phyloP scores from a whole-genome alignment of 2,888 invertebrate species.

The Bombyx huttoni region DNA sequence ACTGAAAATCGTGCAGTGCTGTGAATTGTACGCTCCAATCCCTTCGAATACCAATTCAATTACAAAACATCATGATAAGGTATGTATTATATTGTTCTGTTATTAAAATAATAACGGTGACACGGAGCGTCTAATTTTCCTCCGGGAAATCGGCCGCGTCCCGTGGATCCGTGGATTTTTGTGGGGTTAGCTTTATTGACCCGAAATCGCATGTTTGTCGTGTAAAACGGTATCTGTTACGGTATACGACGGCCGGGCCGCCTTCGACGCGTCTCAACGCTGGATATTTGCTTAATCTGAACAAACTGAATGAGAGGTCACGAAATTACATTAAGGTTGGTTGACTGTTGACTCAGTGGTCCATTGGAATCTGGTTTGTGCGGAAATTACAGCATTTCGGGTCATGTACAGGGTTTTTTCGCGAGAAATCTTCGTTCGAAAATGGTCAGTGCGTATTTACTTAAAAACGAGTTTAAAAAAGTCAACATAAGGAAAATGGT shows the following conservation, averaged over 20 bases:
- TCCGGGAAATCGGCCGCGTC: not conserved
- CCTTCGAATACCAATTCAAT: conserved; percentile 3
- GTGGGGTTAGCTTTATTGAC: not conserved
- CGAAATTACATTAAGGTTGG: conserved; percentile 20
- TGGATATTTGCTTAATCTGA: conserved; percentile 3
- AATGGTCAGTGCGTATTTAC: not conserved
- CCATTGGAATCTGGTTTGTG: conserved; percentile 6
- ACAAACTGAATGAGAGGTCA: conserved; percentile 18
- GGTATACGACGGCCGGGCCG: not conserved
- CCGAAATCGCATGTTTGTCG: not conserved
- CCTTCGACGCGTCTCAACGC: not conserved
- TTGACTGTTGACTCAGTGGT: conserved; percentile 26
- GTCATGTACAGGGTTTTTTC: not conserved
- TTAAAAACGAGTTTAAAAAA: not conserved
- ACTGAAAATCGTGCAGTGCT: conserved; percentile 27
- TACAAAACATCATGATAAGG: conserved; percentile 24
- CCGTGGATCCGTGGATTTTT: not conserved
- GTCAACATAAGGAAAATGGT: not conserved
- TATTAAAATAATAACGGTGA: not conserved
- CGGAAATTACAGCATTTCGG: conserved; percentile 1
- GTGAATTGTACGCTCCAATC: conserved; percentile 21
- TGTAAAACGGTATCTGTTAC: not conserved
- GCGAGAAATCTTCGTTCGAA: not conserved
- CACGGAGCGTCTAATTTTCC: not conserved
- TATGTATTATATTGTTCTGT: conserved; percentile 19